A percentile compares a stretch with the other conserved stretches of the same genome.
Evolutionary conservation across 2,888 invertebrate genomes (phyloP).

Genomic region (Ornithoptera priamus): DNA sequence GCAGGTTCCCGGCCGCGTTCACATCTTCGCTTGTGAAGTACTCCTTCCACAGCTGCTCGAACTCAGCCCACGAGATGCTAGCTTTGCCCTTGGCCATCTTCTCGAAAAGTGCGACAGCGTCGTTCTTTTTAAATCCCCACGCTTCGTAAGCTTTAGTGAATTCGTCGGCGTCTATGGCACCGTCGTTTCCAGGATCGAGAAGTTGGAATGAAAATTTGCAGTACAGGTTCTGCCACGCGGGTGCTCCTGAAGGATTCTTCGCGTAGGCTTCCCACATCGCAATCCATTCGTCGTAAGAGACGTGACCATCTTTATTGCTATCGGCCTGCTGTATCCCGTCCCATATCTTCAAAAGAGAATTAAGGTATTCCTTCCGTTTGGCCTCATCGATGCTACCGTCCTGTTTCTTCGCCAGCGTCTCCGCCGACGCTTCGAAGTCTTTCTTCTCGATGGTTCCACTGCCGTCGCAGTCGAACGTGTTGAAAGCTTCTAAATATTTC

Average conservation of each 20-base stretch:
- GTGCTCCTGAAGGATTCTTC: conserved; percentile 83
- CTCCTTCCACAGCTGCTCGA: conserved; percentile 86
- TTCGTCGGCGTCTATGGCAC: conserved; percentile 87
- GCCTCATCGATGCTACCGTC: conserved; percentile 56
- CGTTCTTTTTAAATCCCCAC: conserved; percentile 25
- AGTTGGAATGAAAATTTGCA: conserved; percentile 90
- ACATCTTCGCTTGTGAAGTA: conserved; percentile 87
- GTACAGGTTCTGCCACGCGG: conserved; percentile 89
- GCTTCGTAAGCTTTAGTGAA: conserved; percentile 82
- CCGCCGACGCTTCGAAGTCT: conserved; percentile 80
- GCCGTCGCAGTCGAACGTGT: conserved; percentile 89
- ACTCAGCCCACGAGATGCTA: conserved; percentile 84
- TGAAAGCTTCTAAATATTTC: conserved; percentile 88
- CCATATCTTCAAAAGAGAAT: conserved; percentile 87
- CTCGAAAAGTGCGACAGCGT: conserved; percentile 4
- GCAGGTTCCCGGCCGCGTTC: conserved; percentile 84
- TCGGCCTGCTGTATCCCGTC: conserved; percentile 87
- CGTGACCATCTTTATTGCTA: conserved; percentile 87
- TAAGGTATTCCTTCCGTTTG: conserved; percentile 83
- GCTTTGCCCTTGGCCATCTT: conserved; percentile 23
- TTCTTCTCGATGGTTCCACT: conserved; percentile 89
- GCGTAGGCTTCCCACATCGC: conserved; percentile 88
- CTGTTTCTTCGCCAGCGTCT: conserved; percentile 3
- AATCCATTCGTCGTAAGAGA: conserved; percentile 90
- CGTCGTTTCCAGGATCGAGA: conserved; percentile 89